Evolutionary conservation across 2,888 invertebrate species (phyloP), one percentile per base, ranked within the genome.

Genomic region (Lepidocyrtoides sp.): DNA sequence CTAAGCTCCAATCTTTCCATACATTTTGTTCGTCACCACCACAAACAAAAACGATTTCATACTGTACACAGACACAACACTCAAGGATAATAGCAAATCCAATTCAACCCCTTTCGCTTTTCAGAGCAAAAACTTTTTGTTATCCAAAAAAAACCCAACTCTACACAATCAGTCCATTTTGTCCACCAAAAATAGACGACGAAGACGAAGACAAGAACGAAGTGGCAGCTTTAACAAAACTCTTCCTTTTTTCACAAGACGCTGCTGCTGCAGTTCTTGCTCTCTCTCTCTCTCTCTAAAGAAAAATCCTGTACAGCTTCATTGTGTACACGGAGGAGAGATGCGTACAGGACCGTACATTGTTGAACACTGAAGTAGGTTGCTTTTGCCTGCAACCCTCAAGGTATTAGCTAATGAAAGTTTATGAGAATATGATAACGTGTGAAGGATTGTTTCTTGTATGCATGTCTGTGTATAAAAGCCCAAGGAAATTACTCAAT

Each of bases 391-490:
- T 36, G 36, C 36, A 36, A 4, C 79, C 69, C 85, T 36, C 85
- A 85, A 85, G 85, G 85, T 85, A 85, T 85, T 85, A 85, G 72
- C 85, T 85, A 85, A 85, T 85, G 85, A 85, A 85, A 85, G 85
- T 85, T 85, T 69, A 85, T 57, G 69, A 83, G 66, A 69, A 83
- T 57, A 84, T 17, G 36, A 36, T 36, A 36, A 72, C 72, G 41
- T 44, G 72, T 54, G 51, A 79, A 79, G 79, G 79, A 79, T 79
- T 79, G 14, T 32, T 36, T 32, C 12, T 1, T 17, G n/a, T 7
- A 29, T 44, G 8, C 26, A 3, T 32, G 10, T 26, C 26, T 57
- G 17, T 20, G 23, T 23, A 10, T 14, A 1, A 51, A 17, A 54
- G 17, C 79, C 85, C 72, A 85, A 85, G 85, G 85, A 85, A 85